Evolutionary conservation across 2,113 vertebrate genomes (phyloP).

Genomic region (Myotis yumanensis): DNA sequence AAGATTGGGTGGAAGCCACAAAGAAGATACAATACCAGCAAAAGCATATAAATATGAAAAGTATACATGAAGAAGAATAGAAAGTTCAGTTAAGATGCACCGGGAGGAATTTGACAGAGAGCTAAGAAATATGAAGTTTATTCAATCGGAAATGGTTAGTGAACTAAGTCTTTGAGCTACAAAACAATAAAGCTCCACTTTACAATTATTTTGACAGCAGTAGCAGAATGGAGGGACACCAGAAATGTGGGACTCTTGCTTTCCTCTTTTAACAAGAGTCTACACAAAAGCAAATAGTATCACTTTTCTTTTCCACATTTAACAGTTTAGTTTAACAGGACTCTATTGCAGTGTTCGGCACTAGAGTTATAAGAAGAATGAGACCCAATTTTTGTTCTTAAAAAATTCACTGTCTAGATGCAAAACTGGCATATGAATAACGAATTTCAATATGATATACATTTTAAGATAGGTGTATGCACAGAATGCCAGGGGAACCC

Average conservation of each 20-base stretch:
- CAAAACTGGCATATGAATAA: not conserved
- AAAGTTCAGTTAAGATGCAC: not conserved
- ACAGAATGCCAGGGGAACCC: not conserved
- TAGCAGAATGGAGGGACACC: not conserved
- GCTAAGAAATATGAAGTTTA: not conserved
- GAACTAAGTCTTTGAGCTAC: not conserved
- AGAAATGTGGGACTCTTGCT: not conserved
- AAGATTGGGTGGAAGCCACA: not conserved
- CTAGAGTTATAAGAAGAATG: not conserved
- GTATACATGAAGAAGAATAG: not conserved
- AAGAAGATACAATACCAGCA: not conserved
- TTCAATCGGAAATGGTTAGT: not conserved
- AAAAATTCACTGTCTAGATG: not conserved
- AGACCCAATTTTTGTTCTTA: not conserved
- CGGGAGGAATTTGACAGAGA: not conserved
- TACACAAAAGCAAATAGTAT: not conserved
- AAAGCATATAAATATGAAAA: not conserved
- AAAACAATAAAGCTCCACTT: not conserved
- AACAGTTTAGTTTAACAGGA: not conserved
- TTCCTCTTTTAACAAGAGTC: not conserved
- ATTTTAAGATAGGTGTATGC: not conserved
- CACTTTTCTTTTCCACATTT: not conserved
- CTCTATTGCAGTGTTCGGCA: not conserved
- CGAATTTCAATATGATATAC: not conserved
- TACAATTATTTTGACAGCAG: not conserved